Conservation (phyloP, 2,113 vertebrate species). For the Eulemur rufifrons region DNA sequence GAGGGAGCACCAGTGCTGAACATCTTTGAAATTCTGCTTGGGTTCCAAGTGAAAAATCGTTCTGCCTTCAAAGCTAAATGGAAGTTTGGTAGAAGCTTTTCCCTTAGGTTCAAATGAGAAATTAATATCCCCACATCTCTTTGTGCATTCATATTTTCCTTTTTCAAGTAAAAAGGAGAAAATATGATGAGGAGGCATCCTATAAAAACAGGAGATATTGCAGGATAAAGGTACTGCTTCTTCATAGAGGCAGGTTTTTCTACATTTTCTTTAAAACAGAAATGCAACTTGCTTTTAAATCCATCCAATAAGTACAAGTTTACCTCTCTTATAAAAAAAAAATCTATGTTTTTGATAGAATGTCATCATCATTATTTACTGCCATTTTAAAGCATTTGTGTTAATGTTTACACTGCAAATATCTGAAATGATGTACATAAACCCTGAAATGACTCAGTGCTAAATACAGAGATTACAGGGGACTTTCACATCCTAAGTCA, state of each 20-base stretch:
- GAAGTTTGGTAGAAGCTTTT: constrained; percentile 37
- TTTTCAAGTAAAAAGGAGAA: constrained; percentile 17
- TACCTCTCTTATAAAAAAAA: neutral
- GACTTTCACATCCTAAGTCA: neutral
- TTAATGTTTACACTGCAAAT: neutral
- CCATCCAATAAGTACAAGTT: neutral
- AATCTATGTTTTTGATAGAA: neutral
- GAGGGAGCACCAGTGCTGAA: neutral
- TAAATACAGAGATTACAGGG: neutral
- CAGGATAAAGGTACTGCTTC: neutral
- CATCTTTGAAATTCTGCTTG: constrained; percentile 30
- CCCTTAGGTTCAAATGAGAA: constrained; percentile 55
- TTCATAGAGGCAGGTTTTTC: neutral
- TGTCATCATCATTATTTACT: neutral
- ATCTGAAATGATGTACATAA: neutral
- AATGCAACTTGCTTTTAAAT: neutral
- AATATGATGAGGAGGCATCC: neutral
- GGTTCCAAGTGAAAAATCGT: constrained; percentile 28
- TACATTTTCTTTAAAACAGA: neutral
- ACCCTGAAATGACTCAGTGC: neutral
- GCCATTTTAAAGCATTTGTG: neutral
- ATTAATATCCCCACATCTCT: constrained; percentile 33
- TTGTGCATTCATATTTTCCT: constrained; percentile 1
- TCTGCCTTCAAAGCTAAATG: constrained; percentile 52
- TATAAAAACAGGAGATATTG: neutral